Evolutionary conservation across 2,797 vertebrate genomes (phyloP).

Genomic region (Halcyon chelicuti): DNA sequence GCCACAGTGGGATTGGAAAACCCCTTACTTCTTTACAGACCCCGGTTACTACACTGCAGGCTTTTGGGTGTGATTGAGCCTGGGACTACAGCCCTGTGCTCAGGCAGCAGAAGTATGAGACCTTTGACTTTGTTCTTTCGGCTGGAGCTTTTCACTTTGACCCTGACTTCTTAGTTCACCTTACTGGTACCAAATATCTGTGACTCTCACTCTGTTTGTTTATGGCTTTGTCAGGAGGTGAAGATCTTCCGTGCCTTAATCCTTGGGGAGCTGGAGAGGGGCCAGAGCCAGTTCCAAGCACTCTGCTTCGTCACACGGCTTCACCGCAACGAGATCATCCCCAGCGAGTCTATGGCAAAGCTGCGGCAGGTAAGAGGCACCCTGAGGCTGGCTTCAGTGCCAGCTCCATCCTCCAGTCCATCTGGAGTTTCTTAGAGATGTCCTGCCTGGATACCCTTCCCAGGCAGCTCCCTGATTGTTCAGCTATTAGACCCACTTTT

Average conservation of each 20-base stretch:
- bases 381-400: background rate
- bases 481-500: background rate
- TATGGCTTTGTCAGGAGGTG: conserved; percentile 84
- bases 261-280: conserved; percentile 94
- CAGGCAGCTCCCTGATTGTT: background rate
- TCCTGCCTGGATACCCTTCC: background rate
- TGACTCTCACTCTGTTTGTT: background rate
- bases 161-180: background rate
- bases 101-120: background rate
- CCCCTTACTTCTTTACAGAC: background rate
- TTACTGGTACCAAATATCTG: fast-evolving
- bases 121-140: background rate
- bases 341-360: conserved; percentile 97
- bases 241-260: conserved; percentile 97
- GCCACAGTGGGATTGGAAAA: background rate
- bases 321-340: conserved; percentile 94
- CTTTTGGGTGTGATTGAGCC: background rate
- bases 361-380: conserved; percentile 88
- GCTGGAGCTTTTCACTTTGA: background rate
- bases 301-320: conserved; percentile 94
- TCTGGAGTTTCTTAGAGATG: background rate
- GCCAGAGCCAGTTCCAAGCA: conserved; percentile 96
- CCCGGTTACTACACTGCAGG: background rate
- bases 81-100: background rate
- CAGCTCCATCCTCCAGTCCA: background rate